Base-by-base conservation (phyloP, 2,113 vertebrate genomes). In the Mixornis gularis region DNA sequence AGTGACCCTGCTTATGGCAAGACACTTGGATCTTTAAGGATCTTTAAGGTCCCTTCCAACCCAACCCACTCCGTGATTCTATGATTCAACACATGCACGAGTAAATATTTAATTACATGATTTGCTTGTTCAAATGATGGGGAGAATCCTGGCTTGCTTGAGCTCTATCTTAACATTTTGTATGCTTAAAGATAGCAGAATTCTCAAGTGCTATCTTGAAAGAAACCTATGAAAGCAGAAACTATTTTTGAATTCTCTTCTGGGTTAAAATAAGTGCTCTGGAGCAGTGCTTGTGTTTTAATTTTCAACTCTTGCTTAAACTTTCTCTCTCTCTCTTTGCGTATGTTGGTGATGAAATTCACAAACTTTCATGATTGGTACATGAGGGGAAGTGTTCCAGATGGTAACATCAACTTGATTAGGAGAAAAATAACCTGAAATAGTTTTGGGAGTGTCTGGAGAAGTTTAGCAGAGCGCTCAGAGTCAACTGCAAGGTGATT, bases 21-120 rank as follows among this genome's bases (percentile, higher is more conserved):
- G 7, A 10, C 2, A 4, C 4, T 12, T 29, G 22, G 6, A n/a
- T 44, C 8, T 5, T n/a, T n/a, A 20, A 44, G 13, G 4, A n/a
- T 52, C 3, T 66, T 43, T 65, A 44, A 59, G 7, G 6, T 24
- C 5, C 13, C 6, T 20, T 73, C n/a, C 19, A 19, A 24, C 19
- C 7, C 27, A 65, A 49, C 8, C 3, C 25, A 22, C 64, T 63
- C 13, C 13, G 30, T 30, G n/a, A 46, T 46, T 85, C 30, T 49
- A 5, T 40, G 13, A 7, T 66, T 48, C 17, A 11, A 32, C 18
- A 18, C 14, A 26, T 34, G 19, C 15, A 55, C 0, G 0, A 40
- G 17, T 63, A 59, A 46, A 62, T 32, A 36, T 58, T 70, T 63
- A 38, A n/a, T 40, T 6, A 0, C 12, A 11, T n/a, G 4, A 18